These are phyloP conservation scores for Liasis olivaceus DNA, from an alignment of 2,797 vertebrate genomes.

Conservation along the genomic window DNA sequence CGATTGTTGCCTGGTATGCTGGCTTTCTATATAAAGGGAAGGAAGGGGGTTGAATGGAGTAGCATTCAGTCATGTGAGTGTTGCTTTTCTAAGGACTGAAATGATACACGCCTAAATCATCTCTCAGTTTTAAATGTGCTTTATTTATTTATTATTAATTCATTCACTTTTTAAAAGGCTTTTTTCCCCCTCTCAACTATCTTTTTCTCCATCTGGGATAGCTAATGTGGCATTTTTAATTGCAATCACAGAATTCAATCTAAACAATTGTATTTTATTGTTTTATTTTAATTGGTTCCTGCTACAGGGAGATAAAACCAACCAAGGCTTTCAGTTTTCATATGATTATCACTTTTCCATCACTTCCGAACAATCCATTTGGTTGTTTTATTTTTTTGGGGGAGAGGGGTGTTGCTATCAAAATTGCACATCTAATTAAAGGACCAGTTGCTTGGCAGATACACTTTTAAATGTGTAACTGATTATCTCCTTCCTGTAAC, in stretches of 20 bases:
- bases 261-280: constrained; percentile 48
- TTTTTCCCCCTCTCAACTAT: too few relatives aligned
- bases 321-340: constrained; percentile 35
- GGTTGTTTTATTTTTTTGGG: background rate
- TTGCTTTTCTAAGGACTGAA: background rate
- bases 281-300: constrained; percentile 48
- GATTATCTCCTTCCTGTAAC: constrained; percentile 74
- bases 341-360: constrained; percentile 44
- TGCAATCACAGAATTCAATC: constrained; percentile 42
- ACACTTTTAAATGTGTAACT: constrained; percentile 69
- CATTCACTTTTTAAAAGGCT: background rate
- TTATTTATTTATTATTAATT: constrained; percentile 30
- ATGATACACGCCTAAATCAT: background rate
- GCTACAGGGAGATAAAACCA: constrained; percentile 9
- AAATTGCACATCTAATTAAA: constrained; percentile 67
- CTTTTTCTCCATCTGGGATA: constrained; percentile 34
- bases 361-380: constrained; percentile 59
- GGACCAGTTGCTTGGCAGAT: constrained; percentile 63
- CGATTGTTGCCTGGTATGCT: too few relatives aligned
- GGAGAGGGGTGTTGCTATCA: constrained; percentile 8
- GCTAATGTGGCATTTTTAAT: constrained; percentile 38
- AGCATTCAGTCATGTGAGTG: background rate
- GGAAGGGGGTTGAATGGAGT: background rate
- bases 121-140: constrained; percentile 9
- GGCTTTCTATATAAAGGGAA: background rate